Percentiles rank a stretch among this genome's conserved stretches.
Evolutionary conservation across 2,888 invertebrate species (phyloP).

Genomic region (Tanypteryx hageni): DNA sequence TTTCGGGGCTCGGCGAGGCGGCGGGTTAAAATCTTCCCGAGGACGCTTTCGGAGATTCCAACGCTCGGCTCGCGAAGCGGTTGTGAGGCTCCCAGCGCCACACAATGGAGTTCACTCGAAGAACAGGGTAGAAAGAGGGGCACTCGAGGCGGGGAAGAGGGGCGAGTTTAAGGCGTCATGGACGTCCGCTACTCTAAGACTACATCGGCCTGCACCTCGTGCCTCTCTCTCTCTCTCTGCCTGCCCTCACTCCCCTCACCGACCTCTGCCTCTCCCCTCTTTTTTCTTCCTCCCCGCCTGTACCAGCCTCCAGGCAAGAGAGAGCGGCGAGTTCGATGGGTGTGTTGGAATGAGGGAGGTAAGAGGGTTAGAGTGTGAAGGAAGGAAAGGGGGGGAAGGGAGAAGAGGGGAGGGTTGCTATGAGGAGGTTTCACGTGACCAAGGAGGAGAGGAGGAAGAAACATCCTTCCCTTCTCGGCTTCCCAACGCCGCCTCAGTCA

Average conservation of each 20-base stretch:
- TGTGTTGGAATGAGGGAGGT: slow-evolving; percentile 39
- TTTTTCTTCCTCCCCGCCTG: slow-evolving; percentile 26
- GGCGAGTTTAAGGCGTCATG: slow-evolving; percentile 5
- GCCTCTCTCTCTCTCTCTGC: background rate
- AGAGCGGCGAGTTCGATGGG: slow-evolving; percentile 57
- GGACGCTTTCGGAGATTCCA: background rate
- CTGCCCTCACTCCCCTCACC: background rate
- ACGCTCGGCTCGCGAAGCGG: slow-evolving; percentile 20
- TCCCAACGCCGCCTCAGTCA: slow-evolving; percentile 11
- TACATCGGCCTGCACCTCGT: background rate
- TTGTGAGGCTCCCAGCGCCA: background rate
- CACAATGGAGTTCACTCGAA: slow-evolving; percentile 24
- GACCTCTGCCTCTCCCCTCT: background rate
- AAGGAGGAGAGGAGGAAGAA: slow-evolving; percentile 17
- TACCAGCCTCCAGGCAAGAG: slow-evolving; percentile 50
- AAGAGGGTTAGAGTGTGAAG: background rate
- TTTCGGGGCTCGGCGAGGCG: too few species aligned
- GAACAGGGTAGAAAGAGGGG: background rate
- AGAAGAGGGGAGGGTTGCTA: slow-evolving; percentile 1
- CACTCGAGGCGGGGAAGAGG: slow-evolving; percentile 4
- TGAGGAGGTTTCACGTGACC: slow-evolving; percentile 63
- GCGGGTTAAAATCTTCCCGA: too few species aligned
- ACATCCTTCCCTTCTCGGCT: slow-evolving; percentile 60
- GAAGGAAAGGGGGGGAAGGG: background rate
- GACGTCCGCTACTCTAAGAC: slow-evolving; percentile 52